Evolutionary conservation across 2,888 invertebrate species (phyloP), one percentile per base, ranked within the genome.

Genomic region (Hirudinaria manillensis): DNA sequence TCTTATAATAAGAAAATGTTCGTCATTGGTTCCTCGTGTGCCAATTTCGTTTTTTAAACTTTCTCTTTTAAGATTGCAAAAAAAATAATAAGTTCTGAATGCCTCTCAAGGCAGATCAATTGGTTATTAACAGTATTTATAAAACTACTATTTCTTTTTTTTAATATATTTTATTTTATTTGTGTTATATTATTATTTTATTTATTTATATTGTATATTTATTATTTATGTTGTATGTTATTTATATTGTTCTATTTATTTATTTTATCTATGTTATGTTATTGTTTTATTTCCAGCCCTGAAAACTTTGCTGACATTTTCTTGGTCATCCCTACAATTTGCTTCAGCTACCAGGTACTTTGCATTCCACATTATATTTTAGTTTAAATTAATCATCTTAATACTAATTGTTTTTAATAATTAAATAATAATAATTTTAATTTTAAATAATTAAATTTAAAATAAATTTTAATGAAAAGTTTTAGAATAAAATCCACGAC

Each of bases 281-380:
- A 6, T 68, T 68, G 7, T 67, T 10, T 32, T 67, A n/a, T 6
- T 10, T 34, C n/a, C 32, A 87, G 87, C 79, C 89, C 89, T 2
- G 85, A 86, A 1, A 82, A 85, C 70, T 86, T 86, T 84, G 86
- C 86, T 2, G 88, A 89, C 82, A 84, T 88, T 0, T 87, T 89
- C 79, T 78, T 81, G 71, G 84, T 89, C 36, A 85, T 89, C 21
- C 89, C 89, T 32, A 88, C 88, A 13, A 87, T 89, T 75, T 89
- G 89, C 80, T 89, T 89, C 81, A 88, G 88, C 6, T 89, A 89
- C 83, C 89, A 89, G 87, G 88, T 88, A n/a, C n/a, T 21, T 16
- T 16, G 16, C n/a, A n/a, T n/a, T n/a, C n/a, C n/a, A 19, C 21
- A 53, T 19, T 16, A 53, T 53, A 53, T 53, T 53, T 53, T 53